Evolutionary conservation across 2,888 invertebrate genomes (phyloP), one percentile per base, ranked within the genome.

Genomic region (Pecten maximus): DNA sequence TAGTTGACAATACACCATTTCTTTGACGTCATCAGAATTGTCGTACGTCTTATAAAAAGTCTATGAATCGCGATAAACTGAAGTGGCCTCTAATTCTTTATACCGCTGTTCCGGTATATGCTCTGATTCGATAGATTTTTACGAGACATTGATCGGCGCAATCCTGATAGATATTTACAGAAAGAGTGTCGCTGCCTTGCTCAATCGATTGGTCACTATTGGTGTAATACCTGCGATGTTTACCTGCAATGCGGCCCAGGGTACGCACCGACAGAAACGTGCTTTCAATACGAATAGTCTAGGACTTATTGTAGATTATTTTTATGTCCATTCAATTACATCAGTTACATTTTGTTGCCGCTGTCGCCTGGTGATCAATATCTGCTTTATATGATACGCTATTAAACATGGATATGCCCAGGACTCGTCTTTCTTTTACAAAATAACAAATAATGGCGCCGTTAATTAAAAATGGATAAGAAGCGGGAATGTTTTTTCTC

Each of bases 201-300:
- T 74, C 74, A 35, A 74, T 74, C 74, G 74, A 74, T 74, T 19
- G 60, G 74, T 74, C 74, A 74, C 74, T 74, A 74, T 35, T 74
- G 35, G 35, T 74, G 28, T 6, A 28, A 74, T 74, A 74, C 12
- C 28, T 28, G 74, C 19, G 54, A 44, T 74, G 35, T 74, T 74
- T 74, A 74, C 74, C 35, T 74, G 35, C 35, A 74, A 74, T 74
- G 35, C 35, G 74, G 74, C 28, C 74, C 28, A 74, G 15, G 74
- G 74, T 74, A 35, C 35, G 74, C 74, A 23, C 74, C 74, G 2
- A 74, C 35, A 74, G 35, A 23, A 10, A 74, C 28, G n/a, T 54
- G 6, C 35, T 74, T 28, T 74, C 35, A 74, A 8, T 28, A 74
- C 74, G 35, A 15, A 8, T 74, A 35, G 74, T 74, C 28, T 74